Evolutionary conservation across 2,888 invertebrate genomes (phyloP).

Genomic region (Coleophora flavipennella): DNA sequence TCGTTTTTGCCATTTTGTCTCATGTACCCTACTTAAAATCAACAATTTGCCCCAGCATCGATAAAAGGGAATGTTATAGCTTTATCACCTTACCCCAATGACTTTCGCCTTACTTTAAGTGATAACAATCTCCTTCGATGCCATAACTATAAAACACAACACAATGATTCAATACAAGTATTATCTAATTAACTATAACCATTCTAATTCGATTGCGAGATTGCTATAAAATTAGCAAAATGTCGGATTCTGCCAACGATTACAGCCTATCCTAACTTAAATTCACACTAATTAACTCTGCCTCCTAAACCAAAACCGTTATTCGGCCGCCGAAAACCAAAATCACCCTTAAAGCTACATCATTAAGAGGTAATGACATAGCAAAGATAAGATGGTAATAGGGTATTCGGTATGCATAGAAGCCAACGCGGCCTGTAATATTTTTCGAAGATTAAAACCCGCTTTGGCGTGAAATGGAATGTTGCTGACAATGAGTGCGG

Average conservation of each 20-base stretch:
- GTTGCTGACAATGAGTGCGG: neutral
- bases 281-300: conserved; percentile 1
- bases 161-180: too few relatives aligned
- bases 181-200: too few relatives aligned
- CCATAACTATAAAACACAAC: too few relatives aligned
- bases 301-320: neutral
- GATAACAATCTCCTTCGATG: too few relatives aligned
- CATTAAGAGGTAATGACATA: neutral
- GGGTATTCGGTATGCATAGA: conserved; percentile 11
- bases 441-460: conserved; percentile 9
- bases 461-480: conserved; percentile 3
- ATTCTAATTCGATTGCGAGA: too few relatives aligned
- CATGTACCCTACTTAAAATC: too few relatives aligned
- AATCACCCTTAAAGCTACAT: neutral
- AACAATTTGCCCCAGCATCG: too few relatives aligned
- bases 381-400: conserved; percentile 2
- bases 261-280: conserved; percentile 1
- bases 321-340: neutral
- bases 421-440: conserved; percentile 6
- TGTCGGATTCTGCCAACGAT: neutral
- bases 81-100: too few relatives aligned
- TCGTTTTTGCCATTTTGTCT: too few relatives aligned
- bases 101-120: too few relatives aligned
- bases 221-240: too few relatives aligned
- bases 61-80: too few relatives aligned